Conservation (phyloP, 64 coral and sea anemone genomes). For the Actinia tenebrosa region DNA sequence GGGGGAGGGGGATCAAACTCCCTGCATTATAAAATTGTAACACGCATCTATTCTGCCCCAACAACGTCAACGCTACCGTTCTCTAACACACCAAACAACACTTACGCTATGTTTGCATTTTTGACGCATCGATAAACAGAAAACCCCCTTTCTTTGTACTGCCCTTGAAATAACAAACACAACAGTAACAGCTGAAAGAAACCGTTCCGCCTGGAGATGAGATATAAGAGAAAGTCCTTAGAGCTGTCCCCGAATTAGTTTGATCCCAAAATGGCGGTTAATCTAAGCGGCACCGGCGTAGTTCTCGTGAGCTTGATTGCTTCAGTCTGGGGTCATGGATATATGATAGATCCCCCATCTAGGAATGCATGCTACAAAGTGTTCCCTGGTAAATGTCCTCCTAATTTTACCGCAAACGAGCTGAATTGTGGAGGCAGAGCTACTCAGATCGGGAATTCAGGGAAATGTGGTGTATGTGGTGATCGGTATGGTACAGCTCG, state of each 20-base stretch:
- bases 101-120: background rate
- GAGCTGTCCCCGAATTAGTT: background rate
- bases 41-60: background rate
- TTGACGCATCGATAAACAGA: background rate
- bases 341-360: conserved; percentile 41
- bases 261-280: conserved; percentile 2
- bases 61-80: background rate
- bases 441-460: conserved; percentile 42
- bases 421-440: conserved; percentile 55
- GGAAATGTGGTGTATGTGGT: conserved; percentile 72
- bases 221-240: background rate
- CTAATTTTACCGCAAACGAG: conserved; percentile 46
- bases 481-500: conserved; percentile 17
- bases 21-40: background rate
- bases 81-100: background rate
- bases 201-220: background rate
- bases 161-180: background rate
- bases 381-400: background rate
- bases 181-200: background rate
- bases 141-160: background rate
- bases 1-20: no score
- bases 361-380: conserved; percentile 43
- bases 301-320: background rate
- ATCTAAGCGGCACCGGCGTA: background rate
- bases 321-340: conserved; percentile 44